phyloP scores from a whole-genome alignment of 2,888 invertebrate genomes.

The Phorcus lineatus region DNA sequence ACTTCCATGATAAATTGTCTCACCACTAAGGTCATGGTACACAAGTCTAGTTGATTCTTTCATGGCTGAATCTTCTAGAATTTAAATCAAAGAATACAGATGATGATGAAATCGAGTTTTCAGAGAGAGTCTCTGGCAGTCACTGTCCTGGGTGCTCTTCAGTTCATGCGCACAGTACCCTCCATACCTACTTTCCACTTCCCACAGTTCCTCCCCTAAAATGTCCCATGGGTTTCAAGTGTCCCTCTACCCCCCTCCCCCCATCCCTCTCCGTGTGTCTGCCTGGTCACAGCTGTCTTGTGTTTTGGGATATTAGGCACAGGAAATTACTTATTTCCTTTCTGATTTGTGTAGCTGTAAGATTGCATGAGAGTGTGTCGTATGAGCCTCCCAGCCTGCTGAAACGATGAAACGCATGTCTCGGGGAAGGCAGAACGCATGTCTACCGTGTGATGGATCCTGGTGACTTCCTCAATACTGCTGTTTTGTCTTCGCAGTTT shows the following conservation, averaged over 20 bases:
- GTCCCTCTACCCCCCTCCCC: not conserved
- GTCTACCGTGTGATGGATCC: not conserved
- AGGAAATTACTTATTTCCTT: slow-evolving; percentile 23
- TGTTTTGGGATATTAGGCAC: slow-evolving; percentile 21
- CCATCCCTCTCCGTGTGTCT: not conserved
- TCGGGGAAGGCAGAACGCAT: not conserved
- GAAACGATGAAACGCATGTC: slow-evolving; percentile 5
- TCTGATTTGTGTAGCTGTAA: slow-evolving; percentile 20
- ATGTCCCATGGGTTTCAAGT: not conserved
- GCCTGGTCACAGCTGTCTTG: slow-evolving; percentile 16
- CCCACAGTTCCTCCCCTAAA: no score
- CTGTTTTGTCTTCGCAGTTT: not conserved
- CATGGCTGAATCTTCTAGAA: no score
- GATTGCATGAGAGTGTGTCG: slow-evolving; percentile 14
- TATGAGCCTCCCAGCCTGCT: not conserved
- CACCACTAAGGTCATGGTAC: no score
- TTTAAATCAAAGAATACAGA: no score
- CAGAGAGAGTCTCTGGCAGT: no score
- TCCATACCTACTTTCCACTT: not conserved
- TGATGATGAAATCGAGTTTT: no score
- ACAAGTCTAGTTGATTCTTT: no score
- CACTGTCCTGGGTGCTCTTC: no score
- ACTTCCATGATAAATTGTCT: no score
- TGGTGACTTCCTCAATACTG: not conserved
- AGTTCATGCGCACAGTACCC: not conserved